A percentile compares a stretch with the other conserved stretches of the same genome.
Evolutionary conservation across 2,113 vertebrate species (phyloP).

Genomic region (Propithecus coquereli): DNA sequence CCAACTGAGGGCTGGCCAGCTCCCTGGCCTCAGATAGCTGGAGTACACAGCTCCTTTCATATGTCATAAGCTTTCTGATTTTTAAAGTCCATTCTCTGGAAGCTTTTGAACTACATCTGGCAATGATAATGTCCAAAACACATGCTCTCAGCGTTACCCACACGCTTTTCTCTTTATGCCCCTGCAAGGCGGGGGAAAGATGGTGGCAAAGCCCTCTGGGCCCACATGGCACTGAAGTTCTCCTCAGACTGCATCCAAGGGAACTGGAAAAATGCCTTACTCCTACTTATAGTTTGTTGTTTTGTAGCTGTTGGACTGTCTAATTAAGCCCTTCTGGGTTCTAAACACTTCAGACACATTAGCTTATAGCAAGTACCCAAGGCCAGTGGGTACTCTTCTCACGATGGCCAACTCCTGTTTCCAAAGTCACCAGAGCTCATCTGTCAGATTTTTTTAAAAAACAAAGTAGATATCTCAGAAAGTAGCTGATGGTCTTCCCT

Average conservation of each 20-base stretch:
- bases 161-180: background rate
- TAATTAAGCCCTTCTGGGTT: background rate
- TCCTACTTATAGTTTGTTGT: background rate
- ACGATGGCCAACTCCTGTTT: background rate
- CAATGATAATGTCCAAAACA: slow-evolving; percentile 31
- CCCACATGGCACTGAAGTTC: background rate
- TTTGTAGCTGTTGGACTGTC: background rate
- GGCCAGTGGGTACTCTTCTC: background rate
- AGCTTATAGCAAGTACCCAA: background rate
- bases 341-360: background rate
- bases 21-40: slow-evolving; percentile 26
- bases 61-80: background rate
- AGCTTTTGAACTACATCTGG: slow-evolving; percentile 53
- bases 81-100: slow-evolving; percentile 59
- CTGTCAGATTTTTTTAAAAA: background rate
- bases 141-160: slow-evolving; percentile 4
- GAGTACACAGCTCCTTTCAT: background rate
- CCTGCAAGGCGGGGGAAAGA: background rate
- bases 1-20: slow-evolving; percentile 34
- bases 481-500: background rate
- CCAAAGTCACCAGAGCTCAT: background rate
- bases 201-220: background rate
- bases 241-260: background rate
- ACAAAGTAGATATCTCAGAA: background rate
- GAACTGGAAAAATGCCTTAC: background rate